phyloP scores from a whole-genome alignment of 2,888 invertebrate species.

The Fragum whitleyi region DNA sequence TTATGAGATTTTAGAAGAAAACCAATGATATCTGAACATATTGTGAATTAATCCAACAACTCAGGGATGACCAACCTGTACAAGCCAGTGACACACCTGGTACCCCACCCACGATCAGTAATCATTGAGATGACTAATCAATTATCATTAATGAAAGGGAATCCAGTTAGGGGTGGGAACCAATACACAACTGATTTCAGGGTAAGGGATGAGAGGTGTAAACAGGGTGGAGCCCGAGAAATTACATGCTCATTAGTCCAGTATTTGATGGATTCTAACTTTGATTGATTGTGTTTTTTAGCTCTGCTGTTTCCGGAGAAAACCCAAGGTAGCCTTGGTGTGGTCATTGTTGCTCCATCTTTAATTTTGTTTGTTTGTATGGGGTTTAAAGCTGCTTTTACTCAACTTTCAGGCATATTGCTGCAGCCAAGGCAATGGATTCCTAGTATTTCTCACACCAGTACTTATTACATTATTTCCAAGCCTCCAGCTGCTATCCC shows the following conservation, averaged over 20 bases:
- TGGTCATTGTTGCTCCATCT: too few species aligned
- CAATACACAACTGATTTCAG: not conserved
- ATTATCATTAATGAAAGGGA: conserved; percentile 1
- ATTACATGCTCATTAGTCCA: too few species aligned
- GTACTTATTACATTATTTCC: too few species aligned
- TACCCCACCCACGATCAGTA: not conserved
- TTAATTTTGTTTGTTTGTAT: not conserved
- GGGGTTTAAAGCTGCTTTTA: not conserved
- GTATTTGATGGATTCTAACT: too few species aligned
- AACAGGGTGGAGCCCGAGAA: not conserved
- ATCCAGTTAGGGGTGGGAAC: not conserved
- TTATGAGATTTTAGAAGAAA: too few species aligned
- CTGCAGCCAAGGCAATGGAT: not conserved
- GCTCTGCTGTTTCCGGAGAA: too few species aligned
- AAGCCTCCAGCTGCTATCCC: too few species aligned
- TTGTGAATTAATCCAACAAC: too few species aligned
- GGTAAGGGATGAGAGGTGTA: not conserved
- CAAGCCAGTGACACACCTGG: not conserved
- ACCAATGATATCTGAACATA: too few species aligned
- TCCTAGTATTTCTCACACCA: too few species aligned
- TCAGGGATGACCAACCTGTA: not conserved
- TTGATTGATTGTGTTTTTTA: too few species aligned
- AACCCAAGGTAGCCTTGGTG: too few species aligned
- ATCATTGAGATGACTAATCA: not conserved
- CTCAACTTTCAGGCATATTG: not conserved